Evolutionary conservation across 2,113 vertebrate genomes (phyloP).

Genomic region (Heteronetta atricapilla): DNA sequence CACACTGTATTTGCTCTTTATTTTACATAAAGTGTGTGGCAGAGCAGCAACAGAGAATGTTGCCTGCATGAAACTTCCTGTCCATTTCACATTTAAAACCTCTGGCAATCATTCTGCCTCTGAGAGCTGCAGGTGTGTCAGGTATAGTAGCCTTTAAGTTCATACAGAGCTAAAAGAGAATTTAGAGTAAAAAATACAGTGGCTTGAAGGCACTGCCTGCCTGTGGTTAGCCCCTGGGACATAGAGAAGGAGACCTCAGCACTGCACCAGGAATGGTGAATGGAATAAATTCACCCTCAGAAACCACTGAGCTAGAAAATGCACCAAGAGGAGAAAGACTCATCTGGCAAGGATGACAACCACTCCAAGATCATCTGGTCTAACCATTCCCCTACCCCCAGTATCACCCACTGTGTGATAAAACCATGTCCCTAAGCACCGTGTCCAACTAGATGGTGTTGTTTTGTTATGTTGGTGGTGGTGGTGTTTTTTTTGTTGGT

Average conservation of each 20-base stretch:
- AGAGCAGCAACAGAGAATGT: neutral
- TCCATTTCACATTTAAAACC: neutral
- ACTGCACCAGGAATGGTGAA: neutral
- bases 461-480: too few relatives aligned
- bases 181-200: neutral
- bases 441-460: too few relatives aligned
- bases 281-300: neutral
- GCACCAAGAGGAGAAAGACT: neutral
- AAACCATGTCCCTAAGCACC: too few relatives aligned
- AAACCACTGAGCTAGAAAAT: neutral
- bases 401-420: too few relatives aligned
- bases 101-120: fast-evolving
- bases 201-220: neutral
- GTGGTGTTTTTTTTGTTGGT: neutral
- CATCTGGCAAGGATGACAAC: neutral
- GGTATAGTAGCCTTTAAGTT: neutral
- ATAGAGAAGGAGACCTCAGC: fast-evolving
- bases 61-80: neutral
- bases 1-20: neutral
- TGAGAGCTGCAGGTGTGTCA: neutral
- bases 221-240: fast-evolving
- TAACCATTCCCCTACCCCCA: too few relatives aligned
- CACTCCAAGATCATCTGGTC: neutral
- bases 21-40: neutral
- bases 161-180: neutral